Evolutionary conservation across 2,888 invertebrate genomes (phyloP), one percentile per base, ranked within the genome.

Genomic region (Entomobrya proxima): DNA sequence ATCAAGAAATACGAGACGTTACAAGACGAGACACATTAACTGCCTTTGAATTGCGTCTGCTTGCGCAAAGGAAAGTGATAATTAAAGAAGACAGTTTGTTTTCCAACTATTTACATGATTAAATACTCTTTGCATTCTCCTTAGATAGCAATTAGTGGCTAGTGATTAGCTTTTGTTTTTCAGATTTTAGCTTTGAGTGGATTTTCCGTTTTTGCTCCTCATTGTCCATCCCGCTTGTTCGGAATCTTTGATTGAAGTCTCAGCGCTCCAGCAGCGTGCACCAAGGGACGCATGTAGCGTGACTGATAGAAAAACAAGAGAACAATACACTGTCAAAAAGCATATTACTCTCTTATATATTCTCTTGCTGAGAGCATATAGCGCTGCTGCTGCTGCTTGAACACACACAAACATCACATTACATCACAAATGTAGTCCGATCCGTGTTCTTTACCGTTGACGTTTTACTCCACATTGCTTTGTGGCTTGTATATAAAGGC

Each of bases 281-380:
- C 64, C 82, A 24, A 75, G 76, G 82, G 76, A 75, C 61, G 64
- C 82, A 83, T 83, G 82, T 75, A 64, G 82, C 82, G 82, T 83
- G 82, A 83, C 76, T 76, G 76, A 83, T 76, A 37, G 67, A 64
- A n/a, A n/a, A 76, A 76, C 55, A 58, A 64, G 76, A 83, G 76
- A 83, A 75, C 67, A 79, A 79, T 79, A 64, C 69, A 24, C 47
- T 78, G 64, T 64, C 77, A 77, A 61, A 77, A 44, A 27, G 27
- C 18, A 24, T 55, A 55, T 52, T 74, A 75, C 72, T 24, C n/a
- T n/a, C n/a, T n/a, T n/a, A n/a, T 47, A 72, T 47, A 44, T 44
- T 44, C 44, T 32, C 35, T 24, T 55, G 35, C 24, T n/a, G n/a
- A 15, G 52, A 44, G 9, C 15, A 52, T 15, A 52, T 52, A 5